Conservation (phyloP, 2,888 invertebrate genomes). For the Dolichopus griseipennis region DNA sequence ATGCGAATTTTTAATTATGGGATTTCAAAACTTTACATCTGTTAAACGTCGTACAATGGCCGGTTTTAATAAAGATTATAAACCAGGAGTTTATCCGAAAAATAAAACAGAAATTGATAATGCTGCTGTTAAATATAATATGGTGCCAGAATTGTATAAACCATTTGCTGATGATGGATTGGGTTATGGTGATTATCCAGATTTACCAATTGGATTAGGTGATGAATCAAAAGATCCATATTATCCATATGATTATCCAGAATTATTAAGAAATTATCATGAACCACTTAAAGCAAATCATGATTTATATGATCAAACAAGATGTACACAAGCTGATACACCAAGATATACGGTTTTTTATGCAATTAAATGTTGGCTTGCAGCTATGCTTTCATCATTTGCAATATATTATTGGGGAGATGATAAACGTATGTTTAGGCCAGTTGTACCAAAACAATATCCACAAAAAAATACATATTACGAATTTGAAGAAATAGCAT, state of each 20-base stretch:
- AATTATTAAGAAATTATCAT: conserved; percentile 69
- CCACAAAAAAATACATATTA: conserved; percentile 56
- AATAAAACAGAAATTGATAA: conserved; percentile 64
- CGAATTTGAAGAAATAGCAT: conserved; percentile 46
- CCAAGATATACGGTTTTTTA: conserved; percentile 46
- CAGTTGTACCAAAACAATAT: conserved; percentile 56
- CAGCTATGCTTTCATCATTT: conserved; percentile 46
- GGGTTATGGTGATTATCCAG: conserved; percentile 82
- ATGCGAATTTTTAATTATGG: no score
- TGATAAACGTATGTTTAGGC: conserved; percentile 53
- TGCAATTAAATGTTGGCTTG: conserved; percentile 49
- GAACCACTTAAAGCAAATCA: conserved; percentile 65
- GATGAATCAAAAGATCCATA: conserved; percentile 64
- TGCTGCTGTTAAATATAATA: conserved; percentile 80
- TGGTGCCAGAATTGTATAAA: conserved; percentile 74
- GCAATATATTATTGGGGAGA: conserved; percentile 48
- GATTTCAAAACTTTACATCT: no score
- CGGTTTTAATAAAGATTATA: conserved; percentile 75
- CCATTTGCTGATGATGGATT: conserved; percentile 66
- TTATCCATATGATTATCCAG: conserved; percentile 78
- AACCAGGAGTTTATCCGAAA: conserved; percentile 69
- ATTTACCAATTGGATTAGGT: conserved; percentile 59
- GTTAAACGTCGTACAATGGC: conserved; percentile 37
- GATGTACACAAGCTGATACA: conserved; percentile 51
- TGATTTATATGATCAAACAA: conserved; percentile 64